Evolutionary conservation across 2,113 vertebrate species (phyloP).

Genomic region (Oenanthe oenanthe): DNA sequence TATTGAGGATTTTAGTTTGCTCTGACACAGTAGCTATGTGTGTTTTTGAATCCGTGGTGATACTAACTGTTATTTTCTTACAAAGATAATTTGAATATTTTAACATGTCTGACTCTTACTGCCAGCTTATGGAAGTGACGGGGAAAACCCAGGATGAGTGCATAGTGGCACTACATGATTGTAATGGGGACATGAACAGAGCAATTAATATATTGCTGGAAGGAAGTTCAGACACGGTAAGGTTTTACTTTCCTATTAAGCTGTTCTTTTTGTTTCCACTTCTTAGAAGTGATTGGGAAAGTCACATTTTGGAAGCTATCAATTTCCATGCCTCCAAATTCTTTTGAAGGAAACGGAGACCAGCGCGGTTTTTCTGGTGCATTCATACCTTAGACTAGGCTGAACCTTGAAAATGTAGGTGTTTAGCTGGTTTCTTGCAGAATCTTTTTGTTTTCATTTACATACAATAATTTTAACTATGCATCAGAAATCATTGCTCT

Average conservation of each 20-base stretch:
- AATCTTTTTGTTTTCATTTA: neutral
- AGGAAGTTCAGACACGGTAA: conserved; percentile 13
- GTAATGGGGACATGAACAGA: conserved; percentile 82
- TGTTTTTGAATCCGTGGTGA: neutral
- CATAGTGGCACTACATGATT: conserved; percentile 1
- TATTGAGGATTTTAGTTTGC: neutral
- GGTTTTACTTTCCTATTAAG: neutral
- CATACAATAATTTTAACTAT: neutral
- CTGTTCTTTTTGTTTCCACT: neutral
- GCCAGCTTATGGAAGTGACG: conserved; percentile 94
- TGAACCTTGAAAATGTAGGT: neutral
- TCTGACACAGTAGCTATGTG: neutral
- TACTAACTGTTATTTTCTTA: neutral
- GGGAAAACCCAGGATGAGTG: conserved; percentile 84
- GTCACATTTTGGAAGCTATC: neutral
- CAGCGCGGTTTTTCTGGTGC: neutral
- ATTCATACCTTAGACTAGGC: neutral
- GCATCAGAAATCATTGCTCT: neutral
- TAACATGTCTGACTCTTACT: conserved; percentile 42
- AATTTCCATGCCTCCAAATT: neutral
- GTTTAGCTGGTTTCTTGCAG: neutral
- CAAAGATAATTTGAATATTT: neutral
- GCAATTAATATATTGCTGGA: conserved; percentile 82
- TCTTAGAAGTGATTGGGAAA: neutral
- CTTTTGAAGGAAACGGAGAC: neutral